Base-by-base conservation (phyloP, 2,888 invertebrate genomes). In the Sabatieria punctata region DNA sequence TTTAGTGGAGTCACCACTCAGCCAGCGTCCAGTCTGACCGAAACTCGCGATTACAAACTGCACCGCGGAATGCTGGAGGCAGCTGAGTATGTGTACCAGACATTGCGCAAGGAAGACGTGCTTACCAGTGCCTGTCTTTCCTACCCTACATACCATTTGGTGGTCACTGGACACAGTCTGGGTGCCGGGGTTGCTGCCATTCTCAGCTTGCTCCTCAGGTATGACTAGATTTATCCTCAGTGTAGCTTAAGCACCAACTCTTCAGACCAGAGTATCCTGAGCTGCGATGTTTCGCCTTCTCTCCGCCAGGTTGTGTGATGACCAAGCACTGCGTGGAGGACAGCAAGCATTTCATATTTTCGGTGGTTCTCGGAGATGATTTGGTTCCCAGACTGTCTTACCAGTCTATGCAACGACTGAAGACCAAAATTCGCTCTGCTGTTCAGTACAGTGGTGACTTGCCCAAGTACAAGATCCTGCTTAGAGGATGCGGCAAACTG, bases 121-220 rank as follows among this genome's bases (percentile, higher is more conserved):
- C 69, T 85, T 8, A 78, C 80, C 45, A 76, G 77, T 51, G 77
- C 82, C 1, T 77, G 80, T 54, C 73, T 75, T 47, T 75, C 76
- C 58, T 78, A 77, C 65, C 80, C 80, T 1, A 75, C 77, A 46
- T 85, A 84, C 63, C 75, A 77, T 54, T 72, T 88, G 43, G 77
- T 82, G 26, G 69, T 88, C 15, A 84, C 84, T 57, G 83, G 88
- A 54, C 86, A 88, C 70, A 86, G 85, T 68, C 71, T 88, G 44
- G 89, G 89, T 6, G 86, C 85, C 15, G 86, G 86, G 22, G 78
- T 85, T 36, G 82, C 83, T 51, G 78, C 82, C 51, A 73, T 89
- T 51, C 74, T 88, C 48, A 80, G 81, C 11, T 71, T 85, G 55
- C 76, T 86, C 57, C 70, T 89, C 56, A 60, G 60, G n/a, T n/a